Conservation (phyloP, 2,113 vertebrate genomes). For the Furnarius figulus region DNA sequence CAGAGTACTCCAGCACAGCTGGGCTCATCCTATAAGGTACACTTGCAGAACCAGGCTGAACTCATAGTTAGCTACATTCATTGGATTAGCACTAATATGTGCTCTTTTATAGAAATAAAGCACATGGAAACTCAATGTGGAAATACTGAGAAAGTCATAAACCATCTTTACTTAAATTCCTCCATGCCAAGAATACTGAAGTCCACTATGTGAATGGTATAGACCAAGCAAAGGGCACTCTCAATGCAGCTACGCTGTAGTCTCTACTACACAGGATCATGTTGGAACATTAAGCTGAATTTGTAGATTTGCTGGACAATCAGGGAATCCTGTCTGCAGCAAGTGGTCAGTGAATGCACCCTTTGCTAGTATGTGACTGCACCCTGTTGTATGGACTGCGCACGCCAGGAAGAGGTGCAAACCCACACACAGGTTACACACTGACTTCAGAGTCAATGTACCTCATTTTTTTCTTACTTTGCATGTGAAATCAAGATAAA, state of each 20-base stretch:
- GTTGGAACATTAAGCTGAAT: neutral
- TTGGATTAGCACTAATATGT: neutral
- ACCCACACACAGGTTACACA: rapidly evolving
- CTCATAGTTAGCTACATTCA: neutral
- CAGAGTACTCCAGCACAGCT: neutral
- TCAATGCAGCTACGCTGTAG: neutral
- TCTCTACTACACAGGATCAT: neutral
- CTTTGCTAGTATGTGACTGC: neutral
- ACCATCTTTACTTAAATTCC: neutral
- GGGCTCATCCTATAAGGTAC: neutral
- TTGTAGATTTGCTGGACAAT: neutral
- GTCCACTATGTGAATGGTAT: neutral
- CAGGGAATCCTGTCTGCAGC: neutral
- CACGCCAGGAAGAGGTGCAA: rapidly evolving
- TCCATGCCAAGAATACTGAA: neutral
- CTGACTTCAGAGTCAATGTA: neutral
- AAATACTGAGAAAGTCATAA: neutral
- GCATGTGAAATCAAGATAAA: neutral
- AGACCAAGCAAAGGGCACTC: neutral
- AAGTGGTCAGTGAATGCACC: rapidly evolving
- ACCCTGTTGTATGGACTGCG: rapidly evolving
- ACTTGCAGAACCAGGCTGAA: neutral
- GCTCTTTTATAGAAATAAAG: neutral
- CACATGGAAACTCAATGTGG: neutral
- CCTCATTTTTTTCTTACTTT: neutral